Base-by-base conservation (phyloP, 2,797 vertebrate genomes). In the Rhadinocentrus ornatus region DNA sequence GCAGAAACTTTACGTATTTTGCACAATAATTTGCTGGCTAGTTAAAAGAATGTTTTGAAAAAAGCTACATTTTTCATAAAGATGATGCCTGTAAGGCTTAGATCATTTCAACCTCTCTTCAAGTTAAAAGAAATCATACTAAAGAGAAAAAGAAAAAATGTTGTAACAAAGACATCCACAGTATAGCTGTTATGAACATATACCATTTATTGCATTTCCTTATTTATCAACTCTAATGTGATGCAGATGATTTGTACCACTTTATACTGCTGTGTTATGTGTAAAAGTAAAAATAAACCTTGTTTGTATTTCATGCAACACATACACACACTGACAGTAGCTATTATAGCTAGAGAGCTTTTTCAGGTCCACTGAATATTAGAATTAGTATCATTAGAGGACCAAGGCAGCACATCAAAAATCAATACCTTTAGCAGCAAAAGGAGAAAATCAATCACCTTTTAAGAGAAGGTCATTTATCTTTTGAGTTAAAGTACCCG, bases 341-440 rank as follows among this genome's bases (percentile, higher is more conserved):
- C 73, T 78, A 82, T 89, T 81, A 86, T 63, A 84, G 56, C 54
- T 1, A 75, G 86, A 83, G 89, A 87, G 72, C 66, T 80, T 88
- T 91, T 92, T 91, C 82, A 83, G 90, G 79, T 90, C 82, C 86
- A 91, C 57, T 92, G 88, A 83, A 80, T 88, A 84, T 86, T 85
- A 87, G 81, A 91, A 92, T 90, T 92, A 89, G 81, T 86, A 87
- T 89, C 84, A 90, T 90, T 90, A 92, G 72, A 73, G 73, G 61
- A 62, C 82, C 37, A 82, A 80, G 84, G 83, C 81, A 87, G 76
- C 86, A 81, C 81, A 78, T 85, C 73, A 74, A 84, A 82, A 86
- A 92, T 90, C 89, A 73, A 91, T 92, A 89, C 48, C 67, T 91
- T 89, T 80, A 75, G 80, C 71, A 65, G 82, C 66, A 77, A 84